These are phyloP conservation scores for Bembecia ichneumoniformis DNA, from an alignment of 2,888 invertebrate genomes.

Conservation along the genomic window DNA sequence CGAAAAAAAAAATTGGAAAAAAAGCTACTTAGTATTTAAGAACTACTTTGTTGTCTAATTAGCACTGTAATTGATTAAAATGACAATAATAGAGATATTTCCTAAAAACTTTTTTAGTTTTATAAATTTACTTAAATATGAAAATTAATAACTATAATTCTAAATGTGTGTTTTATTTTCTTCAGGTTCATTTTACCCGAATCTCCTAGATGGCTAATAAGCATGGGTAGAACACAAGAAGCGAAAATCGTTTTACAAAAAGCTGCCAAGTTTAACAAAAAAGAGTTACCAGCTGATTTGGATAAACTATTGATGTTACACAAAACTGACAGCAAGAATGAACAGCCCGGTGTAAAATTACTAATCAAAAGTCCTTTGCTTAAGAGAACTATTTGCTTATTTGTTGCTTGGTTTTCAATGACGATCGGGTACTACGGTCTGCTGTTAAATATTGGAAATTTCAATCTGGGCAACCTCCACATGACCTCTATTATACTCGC, in stretches of 20 bases:
- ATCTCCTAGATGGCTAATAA: slow-evolving; percentile 83
- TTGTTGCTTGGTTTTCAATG: slow-evolving; percentile 83
- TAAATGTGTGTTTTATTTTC: slow-evolving; percentile 7
- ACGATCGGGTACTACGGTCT: slow-evolving; percentile 85
- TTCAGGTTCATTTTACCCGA: slow-evolving; percentile 83
- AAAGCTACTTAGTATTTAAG: too few species aligned
- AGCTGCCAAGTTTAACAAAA: slow-evolving; percentile 77
- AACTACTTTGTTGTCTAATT: too few species aligned
- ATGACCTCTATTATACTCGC: slow-evolving; percentile 81
- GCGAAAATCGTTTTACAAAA: slow-evolving; percentile 76
- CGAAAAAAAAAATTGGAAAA: too few species aligned
- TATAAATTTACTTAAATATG: background rate
- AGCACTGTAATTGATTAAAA: background rate
- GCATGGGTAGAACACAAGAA: slow-evolving; percentile 80
- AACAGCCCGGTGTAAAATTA: slow-evolving; percentile 73
- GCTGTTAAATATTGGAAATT: slow-evolving; percentile 79
- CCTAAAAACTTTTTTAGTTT: background rate
- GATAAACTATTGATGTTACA: slow-evolving; percentile 77
- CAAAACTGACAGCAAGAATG: slow-evolving; percentile 48
- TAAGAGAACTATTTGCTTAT: slow-evolving; percentile 79
- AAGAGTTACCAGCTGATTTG: slow-evolving; percentile 75
- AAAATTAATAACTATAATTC: too few species aligned
- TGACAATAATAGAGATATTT: background rate
- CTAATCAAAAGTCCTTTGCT: slow-evolving; percentile 77
- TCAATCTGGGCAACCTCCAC: slow-evolving; percentile 83